Evolutionary conservation across 2,888 invertebrate genomes (phyloP).

Genomic region (Lamellibrachia satsuma): DNA sequence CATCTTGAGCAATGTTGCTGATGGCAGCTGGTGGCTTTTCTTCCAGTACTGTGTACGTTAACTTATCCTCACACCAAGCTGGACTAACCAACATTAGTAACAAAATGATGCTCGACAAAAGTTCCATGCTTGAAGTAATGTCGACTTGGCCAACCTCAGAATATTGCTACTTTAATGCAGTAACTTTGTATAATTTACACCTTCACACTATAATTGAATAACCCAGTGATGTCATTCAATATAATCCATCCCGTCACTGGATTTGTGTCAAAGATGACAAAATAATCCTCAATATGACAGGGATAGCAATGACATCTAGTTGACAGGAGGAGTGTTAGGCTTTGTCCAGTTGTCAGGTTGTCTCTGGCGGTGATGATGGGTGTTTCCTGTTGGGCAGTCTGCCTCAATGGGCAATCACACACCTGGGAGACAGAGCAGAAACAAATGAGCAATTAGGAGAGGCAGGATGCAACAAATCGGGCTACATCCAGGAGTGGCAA

Average conservation of each 20-base stretch:
- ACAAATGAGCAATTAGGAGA: conserved; percentile 10
- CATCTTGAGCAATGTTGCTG: neutral
- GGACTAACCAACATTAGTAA: neutral
- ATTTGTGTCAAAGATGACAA: neutral
- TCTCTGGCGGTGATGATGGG: neutral
- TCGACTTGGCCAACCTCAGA: neutral
- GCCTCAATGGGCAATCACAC: conserved; percentile 4
- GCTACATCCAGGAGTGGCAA: neutral
- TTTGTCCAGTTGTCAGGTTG: neutral
- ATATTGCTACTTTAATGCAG: neutral
- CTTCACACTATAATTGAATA: neutral
- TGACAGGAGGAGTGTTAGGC: neutral
- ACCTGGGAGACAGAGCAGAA: conserved; percentile 12
- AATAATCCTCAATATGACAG: neutral
- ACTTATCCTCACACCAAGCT: neutral
- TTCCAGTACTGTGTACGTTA: neutral
- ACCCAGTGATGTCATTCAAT: neutral
- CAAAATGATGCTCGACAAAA: neutral
- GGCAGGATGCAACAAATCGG: neutral
- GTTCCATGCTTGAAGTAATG: neutral
- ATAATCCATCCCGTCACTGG: neutral
- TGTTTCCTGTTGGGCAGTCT: neutral
- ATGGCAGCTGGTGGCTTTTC: neutral
- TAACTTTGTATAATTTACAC: neutral
- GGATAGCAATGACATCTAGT: neutral